Conservation (phyloP, 2,113 vertebrate species). For the Jaculus jaculus region DNA sequence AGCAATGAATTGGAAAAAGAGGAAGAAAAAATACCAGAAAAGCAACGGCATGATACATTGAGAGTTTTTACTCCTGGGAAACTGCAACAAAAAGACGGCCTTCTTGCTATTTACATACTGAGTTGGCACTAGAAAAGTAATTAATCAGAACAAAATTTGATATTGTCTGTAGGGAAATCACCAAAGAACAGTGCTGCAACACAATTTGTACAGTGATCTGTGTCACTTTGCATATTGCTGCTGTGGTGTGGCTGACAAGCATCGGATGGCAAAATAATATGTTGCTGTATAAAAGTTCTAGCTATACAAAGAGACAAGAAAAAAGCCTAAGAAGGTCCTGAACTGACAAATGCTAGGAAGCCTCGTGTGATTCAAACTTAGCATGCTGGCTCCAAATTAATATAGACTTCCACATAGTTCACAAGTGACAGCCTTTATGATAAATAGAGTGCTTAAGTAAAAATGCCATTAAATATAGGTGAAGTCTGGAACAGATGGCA, state of each 20-base stretch:
- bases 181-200: background rate
- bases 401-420: conserved; percentile 62
- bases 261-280: conserved; percentile 1
- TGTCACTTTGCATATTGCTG: conserved; percentile 34
- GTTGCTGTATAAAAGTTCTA: background rate
- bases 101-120: conserved; percentile 56
- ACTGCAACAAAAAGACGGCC: conserved; percentile 7
- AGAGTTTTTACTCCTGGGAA: background rate
- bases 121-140: conserved; percentile 47
- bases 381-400: conserved; percentile 50
- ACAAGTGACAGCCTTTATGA: conserved; percentile 71
- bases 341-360: conserved; percentile 49
- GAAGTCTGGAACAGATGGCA: conserved; percentile 70
- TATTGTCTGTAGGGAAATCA: conserved; percentile 57
- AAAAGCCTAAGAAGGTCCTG: conserved; percentile 17
- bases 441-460: conserved; percentile 67
- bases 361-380: conserved; percentile 52
- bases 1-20: background rate
- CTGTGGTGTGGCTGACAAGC: conserved; percentile 25
- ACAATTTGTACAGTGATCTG: background rate
- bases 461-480: conserved; percentile 69
- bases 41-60: background rate
- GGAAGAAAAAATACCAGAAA: background rate
- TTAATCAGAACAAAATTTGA: conserved; percentile 62
- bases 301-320: background rate